Percentiles rank a stretch among this genome's conserved stretches.
phyloP scores from a whole-genome alignment of 1,140 invertebrate species.

The Drusus annulatus region DNA sequence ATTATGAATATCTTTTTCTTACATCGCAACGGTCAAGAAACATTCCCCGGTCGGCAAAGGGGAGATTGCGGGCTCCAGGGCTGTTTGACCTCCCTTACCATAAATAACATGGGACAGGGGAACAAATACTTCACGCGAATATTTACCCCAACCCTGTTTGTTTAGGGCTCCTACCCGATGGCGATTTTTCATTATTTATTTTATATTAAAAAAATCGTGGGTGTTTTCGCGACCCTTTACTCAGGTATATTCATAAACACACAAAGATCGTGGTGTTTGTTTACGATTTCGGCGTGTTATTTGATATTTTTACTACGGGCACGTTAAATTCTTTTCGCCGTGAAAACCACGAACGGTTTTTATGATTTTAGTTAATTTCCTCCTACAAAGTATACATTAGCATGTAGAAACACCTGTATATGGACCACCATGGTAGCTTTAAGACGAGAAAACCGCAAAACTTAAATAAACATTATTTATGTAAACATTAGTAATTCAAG shows the following conservation, averaged over 20 bases:
- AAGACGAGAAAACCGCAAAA: too few species aligned
- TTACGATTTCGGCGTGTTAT: constrained; percentile 19
- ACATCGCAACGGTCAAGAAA: constrained; percentile 41
- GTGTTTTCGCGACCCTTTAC: constrained; percentile 29
- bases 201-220: constrained; percentile 41
- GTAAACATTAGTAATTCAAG: too few species aligned
- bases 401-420: too few species aligned
- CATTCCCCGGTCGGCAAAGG: neutral
- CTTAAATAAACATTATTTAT: too few species aligned
- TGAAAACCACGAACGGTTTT: too few species aligned
- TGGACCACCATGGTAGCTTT: too few species aligned
- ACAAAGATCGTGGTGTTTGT: neutral
- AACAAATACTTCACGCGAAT: constrained; percentile 55
- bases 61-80: neutral
- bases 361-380: too few species aligned
- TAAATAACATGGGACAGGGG: constrained; percentile 46
- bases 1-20: neutral
- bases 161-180: constrained; percentile 52
- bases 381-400: too few species aligned
- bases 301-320: constrained; percentile 20
- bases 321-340: too few species aligned
- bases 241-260: constrained; percentile 11
- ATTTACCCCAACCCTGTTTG: constrained; percentile 53
- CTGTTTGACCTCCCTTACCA: constrained; percentile 34
- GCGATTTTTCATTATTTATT: constrained; percentile 52